phyloP scores from a whole-genome alignment of 2,797 vertebrate species.

The Trichosurus vulpecula region DNA sequence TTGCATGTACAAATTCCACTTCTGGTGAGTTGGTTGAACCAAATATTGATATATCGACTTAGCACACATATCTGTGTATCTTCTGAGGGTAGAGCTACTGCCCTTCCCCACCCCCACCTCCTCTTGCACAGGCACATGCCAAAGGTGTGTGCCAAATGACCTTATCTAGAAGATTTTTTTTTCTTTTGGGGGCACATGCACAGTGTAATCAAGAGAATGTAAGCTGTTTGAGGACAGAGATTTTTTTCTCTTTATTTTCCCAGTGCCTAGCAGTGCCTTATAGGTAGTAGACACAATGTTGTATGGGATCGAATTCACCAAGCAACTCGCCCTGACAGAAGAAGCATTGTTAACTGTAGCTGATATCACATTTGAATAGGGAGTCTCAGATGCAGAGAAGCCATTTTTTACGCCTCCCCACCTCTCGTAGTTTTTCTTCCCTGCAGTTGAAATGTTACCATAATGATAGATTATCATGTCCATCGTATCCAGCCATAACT shows the following conservation, averaged over 20 bases:
- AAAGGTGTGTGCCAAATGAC: not conserved
- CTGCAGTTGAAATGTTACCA: not conserved
- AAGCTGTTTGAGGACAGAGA: not conserved
- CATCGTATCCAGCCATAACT: not conserved
- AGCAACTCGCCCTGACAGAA: not conserved
- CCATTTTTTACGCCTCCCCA: not conserved
- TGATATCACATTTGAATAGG: not conserved
- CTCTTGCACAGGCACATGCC: too few species aligned
- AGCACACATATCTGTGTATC: slow-evolving; percentile 10
- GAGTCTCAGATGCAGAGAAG: not conserved
- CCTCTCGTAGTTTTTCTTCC: not conserved
- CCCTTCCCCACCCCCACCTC: not conserved
- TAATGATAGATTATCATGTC: not conserved
- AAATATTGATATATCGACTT: slow-evolving; percentile 13
- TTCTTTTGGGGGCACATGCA: not conserved
- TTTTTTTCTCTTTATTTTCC: not conserved
- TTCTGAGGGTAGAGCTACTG: slow-evolving; percentile 20
- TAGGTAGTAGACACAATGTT: not conserved
- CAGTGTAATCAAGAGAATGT: not conserved
- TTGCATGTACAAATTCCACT: slow-evolving; percentile 1
- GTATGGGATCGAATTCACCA: not conserved
- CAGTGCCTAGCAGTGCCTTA: not conserved
- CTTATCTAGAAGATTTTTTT: not conserved
- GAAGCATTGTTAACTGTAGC: not conserved
- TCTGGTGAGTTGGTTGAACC: not conserved